These are phyloP conservation scores for Ivindomyrus marchei DNA, from an alignment of 2,113 vertebrate genomes.

Conservation along the genomic window DNA sequence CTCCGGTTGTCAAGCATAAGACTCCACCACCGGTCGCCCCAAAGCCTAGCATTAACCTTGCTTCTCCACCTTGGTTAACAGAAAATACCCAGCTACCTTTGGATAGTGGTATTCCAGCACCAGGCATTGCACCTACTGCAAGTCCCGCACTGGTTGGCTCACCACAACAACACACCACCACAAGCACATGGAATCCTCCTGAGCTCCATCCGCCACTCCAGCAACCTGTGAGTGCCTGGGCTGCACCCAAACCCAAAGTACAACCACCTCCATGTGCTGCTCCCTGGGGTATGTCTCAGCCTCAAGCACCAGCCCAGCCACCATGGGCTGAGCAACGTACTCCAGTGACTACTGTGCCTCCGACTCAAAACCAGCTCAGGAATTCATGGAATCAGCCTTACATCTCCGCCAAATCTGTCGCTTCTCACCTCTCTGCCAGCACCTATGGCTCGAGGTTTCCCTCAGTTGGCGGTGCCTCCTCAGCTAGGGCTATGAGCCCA, in stretches of 20 bases:
- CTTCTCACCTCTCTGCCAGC: conserved; percentile 61
- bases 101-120: conserved; percentile 55
- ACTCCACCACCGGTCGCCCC: conserved; percentile 90
- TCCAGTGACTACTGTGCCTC: conserved; percentile 52
- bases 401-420: conserved; percentile 53
- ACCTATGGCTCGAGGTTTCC: conserved; percentile 52
- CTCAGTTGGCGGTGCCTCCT: conserved; percentile 37
- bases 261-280: conserved; percentile 40
- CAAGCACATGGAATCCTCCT: conserved; percentile 41
- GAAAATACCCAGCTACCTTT: conserved; percentile 52
- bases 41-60: conserved; percentile 75
- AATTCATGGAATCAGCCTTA: conserved; percentile 56
- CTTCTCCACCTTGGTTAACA: conserved; percentile 73
- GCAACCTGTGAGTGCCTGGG: conserved; percentile 42
- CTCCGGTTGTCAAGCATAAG: conserved; percentile 76
- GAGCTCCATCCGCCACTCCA: conserved; percentile 37
- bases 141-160: conserved; percentile 54
- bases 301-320: conserved; percentile 42
- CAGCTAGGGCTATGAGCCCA: conserved; percentile 43
- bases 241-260: conserved; percentile 41
- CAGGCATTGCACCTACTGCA: conserved; percentile 32
- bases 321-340: conserved; percentile 45
- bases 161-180: conserved; percentile 41
- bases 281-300: conserved; percentile 38
- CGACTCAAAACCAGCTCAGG: conserved; percentile 47